These are phyloP conservation scores for Aphodius sticticus DNA, from an alignment of 2,888 invertebrate species.

Conservation along the genomic window DNA sequence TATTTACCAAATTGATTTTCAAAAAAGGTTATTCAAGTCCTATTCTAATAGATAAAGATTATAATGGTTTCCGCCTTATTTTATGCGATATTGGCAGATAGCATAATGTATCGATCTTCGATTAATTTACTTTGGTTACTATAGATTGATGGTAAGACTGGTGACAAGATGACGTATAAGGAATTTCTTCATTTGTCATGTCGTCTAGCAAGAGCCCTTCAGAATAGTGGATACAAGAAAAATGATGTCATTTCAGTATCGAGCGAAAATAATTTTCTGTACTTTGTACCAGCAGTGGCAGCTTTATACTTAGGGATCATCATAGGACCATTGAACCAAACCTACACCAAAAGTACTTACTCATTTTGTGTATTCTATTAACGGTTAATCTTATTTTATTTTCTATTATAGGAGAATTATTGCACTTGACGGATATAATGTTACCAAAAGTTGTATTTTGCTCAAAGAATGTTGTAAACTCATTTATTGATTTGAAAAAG, in stretches of 20 bases:
- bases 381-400: conserved; percentile 66
- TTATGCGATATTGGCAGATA: too few species aligned
- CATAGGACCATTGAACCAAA: conserved; percentile 47
- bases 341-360: conserved; percentile 43
- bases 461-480: conserved; percentile 65
- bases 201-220: conserved; percentile 47
- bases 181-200: conserved; percentile 44
- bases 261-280: conserved; percentile 49
- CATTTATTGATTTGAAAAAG: conserved; percentile 63
- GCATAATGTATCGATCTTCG: neutral
- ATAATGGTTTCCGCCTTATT: too few species aligned
- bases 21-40: too few species aligned
- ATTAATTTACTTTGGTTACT: conserved; percentile 32
- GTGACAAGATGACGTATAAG: conserved; percentile 43
- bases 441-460: conserved; percentile 73
- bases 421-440: conserved; percentile 68
- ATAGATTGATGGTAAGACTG: conserved; percentile 48
- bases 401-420: conserved; percentile 61
- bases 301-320: conserved; percentile 47
- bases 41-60: too few species aligned
- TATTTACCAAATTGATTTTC: too few species aligned
- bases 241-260: conserved; percentile 46
- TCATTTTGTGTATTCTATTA: neutral
- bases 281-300: conserved; percentile 48
- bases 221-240: conserved; percentile 42